Evolutionary conservation across 2,113 vertebrate genomes (phyloP).

Genomic region (Lagopus muta): DNA sequence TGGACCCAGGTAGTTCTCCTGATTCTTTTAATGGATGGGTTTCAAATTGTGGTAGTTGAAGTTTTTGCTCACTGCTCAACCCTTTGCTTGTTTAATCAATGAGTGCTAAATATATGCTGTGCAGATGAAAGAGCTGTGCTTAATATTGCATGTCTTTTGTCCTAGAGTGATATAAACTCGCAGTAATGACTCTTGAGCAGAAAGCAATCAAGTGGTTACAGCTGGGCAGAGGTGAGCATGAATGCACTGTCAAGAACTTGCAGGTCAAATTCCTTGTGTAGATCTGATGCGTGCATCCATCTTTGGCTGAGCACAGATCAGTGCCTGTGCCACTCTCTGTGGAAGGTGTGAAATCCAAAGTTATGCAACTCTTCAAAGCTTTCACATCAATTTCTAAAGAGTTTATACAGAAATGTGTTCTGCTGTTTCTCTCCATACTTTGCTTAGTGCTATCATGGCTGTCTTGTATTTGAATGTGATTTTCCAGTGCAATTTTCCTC

Average conservation of each 20-base stretch:
- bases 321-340: not conserved
- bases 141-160: not conserved
- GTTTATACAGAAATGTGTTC: not conserved
- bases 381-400: not conserved
- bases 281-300: not conserved
- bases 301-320: not conserved
- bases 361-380: not conserved
- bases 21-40: not conserved
- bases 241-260: not conserved
- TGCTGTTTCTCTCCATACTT: not conserved
- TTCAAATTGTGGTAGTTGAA: not conserved
- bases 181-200: not conserved
- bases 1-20: not conserved
- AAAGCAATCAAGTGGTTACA: not conserved
- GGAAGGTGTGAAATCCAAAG: not conserved
- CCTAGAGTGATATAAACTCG: not conserved
- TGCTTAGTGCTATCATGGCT: not conserved
- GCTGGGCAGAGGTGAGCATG: fast-evolving
- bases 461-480: not conserved
- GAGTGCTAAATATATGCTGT: not conserved
- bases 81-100: fast-evolving
- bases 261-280: not conserved
- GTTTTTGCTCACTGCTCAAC: not conserved
- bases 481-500: not conserved
- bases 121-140: not conserved